Evolutionary conservation across 35 echinoderm and acorn worm species (phyloP), one percentile per base, ranked within the genome.

Genomic region (Amphiura filiformis): DNA sequence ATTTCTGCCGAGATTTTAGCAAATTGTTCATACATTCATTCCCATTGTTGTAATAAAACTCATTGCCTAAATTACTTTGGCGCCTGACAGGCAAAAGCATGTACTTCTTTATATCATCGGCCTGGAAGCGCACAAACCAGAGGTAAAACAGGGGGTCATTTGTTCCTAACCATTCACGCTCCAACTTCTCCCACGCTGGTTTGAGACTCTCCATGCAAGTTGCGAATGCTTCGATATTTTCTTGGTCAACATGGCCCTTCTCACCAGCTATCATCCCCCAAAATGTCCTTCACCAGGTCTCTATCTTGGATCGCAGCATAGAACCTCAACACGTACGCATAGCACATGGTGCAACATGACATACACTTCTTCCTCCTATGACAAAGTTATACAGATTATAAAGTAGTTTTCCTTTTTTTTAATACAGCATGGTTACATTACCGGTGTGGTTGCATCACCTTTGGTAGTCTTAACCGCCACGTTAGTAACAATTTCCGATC

Each of bases 211-310:
- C 61, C 61, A 70, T 70, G 61, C 61, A 70, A 11, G 26, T 70
- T 70, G 61, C 61, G 61, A 70, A 70, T 70, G 61, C 61, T 70
- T 70, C 26, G 61, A n/a, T 23, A 70, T 70, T 70, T 70, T 70
- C 61, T 70, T 70, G 61, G 61, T 70, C 61, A n/a, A 70, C 61
- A 70, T 13, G 9, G 61, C 61, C 28, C 61, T 70, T 70, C 61
- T 70, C 61, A 70, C 61, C 61, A 52, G 44, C 44, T 52, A 52
- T 52, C 44, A 70, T 70, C 61, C 9, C 4, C 61, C 61, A 70
- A 70, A 70, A 26, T 15, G 61, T 70, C 26, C 28, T 70, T 18
- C 44, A 52, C 7, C 20, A 52, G 20, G 7, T 52, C 7, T 11
- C 44, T 52, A 11, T 52, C 20, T 52, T 20, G 44, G 44, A n/a